Evolutionary conservation across 2,888 invertebrate species (phyloP), one percentile per base, ranked within the genome.

Genomic region (Nysson spinosus): DNA sequence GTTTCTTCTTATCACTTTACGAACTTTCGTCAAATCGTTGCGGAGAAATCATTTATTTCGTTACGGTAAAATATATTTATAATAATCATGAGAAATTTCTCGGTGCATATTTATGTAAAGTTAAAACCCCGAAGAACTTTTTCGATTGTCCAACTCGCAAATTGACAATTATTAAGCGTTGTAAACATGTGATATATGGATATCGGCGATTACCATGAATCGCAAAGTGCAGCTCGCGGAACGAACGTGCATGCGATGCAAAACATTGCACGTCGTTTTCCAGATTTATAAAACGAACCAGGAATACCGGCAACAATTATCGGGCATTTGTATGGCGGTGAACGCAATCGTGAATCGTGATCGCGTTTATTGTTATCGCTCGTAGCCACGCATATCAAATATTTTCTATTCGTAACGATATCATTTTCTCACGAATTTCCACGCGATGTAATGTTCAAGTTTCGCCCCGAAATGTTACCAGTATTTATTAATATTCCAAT

Each of bases 241-340:
- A 11, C 20, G 20, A 19, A 39, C 20, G 42, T 42, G 42, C 42
- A 14, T 3, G 22, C 14, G 6, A 24, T 26, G 26, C 42, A 26
- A 42, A 42, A 9, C 26, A 42, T 42, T 19, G 6, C 14, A 14
- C 26, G 4, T 14, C 42, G 12, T 24, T 42, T 26, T 24, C 12
- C 11, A 42, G 42, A 42, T 32, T 46, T 34, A 39, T n/a, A 5
- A 46, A 46, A 30, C 30, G 46, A 14, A 34, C 19, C 34, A 14
- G 34, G 34, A 34, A 34, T 34, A 16, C 39, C 19, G 39, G 39
- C 20, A 11, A 9, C 39, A 39, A 39, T 39, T 39, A 39, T 39
- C 39, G 20, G 4, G 9, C 39, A 34, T 34, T 34, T n/a, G n/a
- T n/a, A n/a, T n/a, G n/a, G n/a, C 14, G 12, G 14, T 16, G 7